Base-by-base conservation (phyloP, 2,797 vertebrate genomes). In the Protosalanx chinensis region DNA sequence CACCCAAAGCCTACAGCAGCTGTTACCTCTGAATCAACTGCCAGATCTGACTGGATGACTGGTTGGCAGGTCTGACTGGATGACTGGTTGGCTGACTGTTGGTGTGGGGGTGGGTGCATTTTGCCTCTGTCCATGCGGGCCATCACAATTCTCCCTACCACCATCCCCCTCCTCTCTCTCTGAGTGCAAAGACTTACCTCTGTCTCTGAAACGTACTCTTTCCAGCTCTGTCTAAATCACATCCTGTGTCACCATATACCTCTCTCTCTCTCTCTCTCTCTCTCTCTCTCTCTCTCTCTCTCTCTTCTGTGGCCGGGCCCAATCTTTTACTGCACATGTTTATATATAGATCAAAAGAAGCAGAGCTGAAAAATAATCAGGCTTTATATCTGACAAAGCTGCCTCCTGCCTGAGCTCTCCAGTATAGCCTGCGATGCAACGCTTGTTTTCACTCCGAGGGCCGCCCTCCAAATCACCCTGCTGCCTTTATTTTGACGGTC, bases 401-500 rank as follows among this genome's bases (percentile, higher is more conserved):
- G 35, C 67, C 32, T 16, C 20, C 20, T 41, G 27, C 23, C 15
- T 61, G 49, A 37, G 27, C 63, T 32, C 46, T 56, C 46, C 30
- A 23, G 35, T n/a, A 16, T 51, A 58, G 49, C 49, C 16, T 51
- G 51, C 27, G 64, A 59, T 61, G 56, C 18, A 16, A 18, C 59
- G 27, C 56, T 62, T 57, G 33, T 33, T 67, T 72, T 73, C 62
- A 30, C 65, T 64, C 13, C 33, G 71, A 81, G 2, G 59, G 6
- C 41, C 46, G 85, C 77, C 83, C 76, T 76, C 79, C 66, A 70
- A 75, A 70, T 80, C 78, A 76, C 74, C 70, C 72, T 77, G 56
- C 79, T 60, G 70, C 66, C 80, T 87, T 86, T 89, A 88, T 91
- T 91, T 86, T 88, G 85, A 82, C 86, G 86, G 83, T 90, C 85